Conservation (phyloP, 2,113 vertebrate species). For the Dicrurus megarhynchus region DNA sequence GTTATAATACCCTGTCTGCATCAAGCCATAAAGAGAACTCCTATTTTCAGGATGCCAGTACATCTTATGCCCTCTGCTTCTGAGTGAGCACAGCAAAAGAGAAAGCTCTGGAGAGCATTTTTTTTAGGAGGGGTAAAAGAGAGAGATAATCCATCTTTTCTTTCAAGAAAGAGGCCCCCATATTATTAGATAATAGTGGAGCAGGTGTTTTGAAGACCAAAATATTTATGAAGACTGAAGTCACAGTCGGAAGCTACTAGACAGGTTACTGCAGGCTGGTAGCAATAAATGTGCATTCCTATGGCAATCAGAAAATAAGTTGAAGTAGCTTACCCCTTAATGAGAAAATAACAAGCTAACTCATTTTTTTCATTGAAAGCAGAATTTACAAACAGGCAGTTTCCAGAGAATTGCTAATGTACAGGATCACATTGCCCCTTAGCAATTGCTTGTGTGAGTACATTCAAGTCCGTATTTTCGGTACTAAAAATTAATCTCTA, state of each 20-base stretch:
- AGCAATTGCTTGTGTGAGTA: neutral
- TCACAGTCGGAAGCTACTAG: neutral
- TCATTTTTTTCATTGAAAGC: neutral
- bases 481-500: neutral
- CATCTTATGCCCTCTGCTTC: neutral
- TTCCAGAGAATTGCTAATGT: neutral
- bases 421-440: neutral
- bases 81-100: neutral
- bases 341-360: neutral
- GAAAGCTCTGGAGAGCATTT: neutral
- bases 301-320: neutral
- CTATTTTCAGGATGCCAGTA: neutral
- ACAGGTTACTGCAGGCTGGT: neutral
- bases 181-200: neutral
- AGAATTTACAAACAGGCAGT: neutral
- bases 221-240: neutral
- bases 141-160: neutral
- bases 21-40: neutral
- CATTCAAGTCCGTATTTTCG: neutral
- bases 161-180: neutral
- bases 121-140: neutral
- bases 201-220: neutral
- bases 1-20: neutral
- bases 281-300: neutral
- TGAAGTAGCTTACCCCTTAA: neutral